These are phyloP conservation scores for Glareola pratincola DNA, from an alignment of 2,113 vertebrate genomes.

Conservation along the genomic window DNA sequence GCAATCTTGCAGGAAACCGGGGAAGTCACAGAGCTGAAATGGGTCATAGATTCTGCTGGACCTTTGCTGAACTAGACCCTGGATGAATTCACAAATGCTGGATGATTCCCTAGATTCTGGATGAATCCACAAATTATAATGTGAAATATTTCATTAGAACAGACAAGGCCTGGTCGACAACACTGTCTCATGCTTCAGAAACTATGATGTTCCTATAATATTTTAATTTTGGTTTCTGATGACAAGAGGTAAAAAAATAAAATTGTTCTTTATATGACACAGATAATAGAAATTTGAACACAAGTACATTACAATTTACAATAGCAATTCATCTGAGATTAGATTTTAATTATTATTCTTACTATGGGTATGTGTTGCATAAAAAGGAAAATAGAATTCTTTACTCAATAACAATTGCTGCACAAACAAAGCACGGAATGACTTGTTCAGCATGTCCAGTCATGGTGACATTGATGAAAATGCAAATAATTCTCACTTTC, in stretches of 20 bases:
- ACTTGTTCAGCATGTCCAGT: not conserved
- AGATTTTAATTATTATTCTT: not conserved
- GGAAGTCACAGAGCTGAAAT: not conserved
- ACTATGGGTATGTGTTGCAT: not conserved
- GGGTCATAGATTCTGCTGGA: not conserved
- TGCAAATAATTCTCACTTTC: not conserved
- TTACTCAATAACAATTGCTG: not conserved
- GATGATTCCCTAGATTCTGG: not conserved
- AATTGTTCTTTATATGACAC: accelerated
- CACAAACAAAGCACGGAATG: not conserved
- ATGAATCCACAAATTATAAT: not conserved
- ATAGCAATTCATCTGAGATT: not conserved
- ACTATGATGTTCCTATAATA: not conserved
- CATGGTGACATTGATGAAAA: not conserved
- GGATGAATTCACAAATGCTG: not conserved
- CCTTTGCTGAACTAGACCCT: not conserved
- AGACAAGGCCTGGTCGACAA: not conserved
- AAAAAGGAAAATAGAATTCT: not conserved
- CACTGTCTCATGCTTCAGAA: not conserved
- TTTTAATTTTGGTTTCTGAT: not conserved
- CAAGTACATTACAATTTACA: not conserved
- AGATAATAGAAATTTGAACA: not conserved
- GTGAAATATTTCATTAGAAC: not conserved
- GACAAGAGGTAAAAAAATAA: not conserved
- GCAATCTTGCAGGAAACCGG: not conserved